These are phyloP conservation scores for Peromyscus melanophrys DNA, from an alignment of 2,797 vertebrate genomes.

Conservation along the genomic window DNA sequence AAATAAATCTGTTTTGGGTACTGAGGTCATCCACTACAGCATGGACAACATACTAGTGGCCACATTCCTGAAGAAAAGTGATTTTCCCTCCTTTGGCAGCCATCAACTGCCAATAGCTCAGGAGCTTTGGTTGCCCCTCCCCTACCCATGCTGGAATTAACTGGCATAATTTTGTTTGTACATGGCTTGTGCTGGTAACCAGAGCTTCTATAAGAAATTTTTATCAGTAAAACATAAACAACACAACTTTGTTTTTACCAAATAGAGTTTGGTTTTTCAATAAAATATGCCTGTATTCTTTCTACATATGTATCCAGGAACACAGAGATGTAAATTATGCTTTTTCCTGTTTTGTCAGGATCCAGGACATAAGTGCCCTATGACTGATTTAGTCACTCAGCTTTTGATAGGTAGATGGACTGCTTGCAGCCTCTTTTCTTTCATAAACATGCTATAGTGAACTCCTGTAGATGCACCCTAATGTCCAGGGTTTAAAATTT, in stretches of 20 bases:
- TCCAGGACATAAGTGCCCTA: not conserved
- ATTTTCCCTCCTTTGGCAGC: not conserved
- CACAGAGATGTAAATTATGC: not conserved
- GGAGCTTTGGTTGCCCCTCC: not conserved
- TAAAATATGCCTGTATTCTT: not conserved
- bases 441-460: slow-evolving; percentile 48
- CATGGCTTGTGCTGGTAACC: not conserved
- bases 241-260: not conserved
- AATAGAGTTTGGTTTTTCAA: slow-evolving; percentile 21
- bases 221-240: slow-evolving; percentile 14
- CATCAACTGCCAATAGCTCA: not conserved
- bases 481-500: not conserved
- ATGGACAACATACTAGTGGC: not conserved
- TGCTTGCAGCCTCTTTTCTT: not conserved
- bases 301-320: not conserved
- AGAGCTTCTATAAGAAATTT: not conserved
- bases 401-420: not conserved
- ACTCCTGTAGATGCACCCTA: not conserved
- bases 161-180: not conserved
- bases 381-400: slow-evolving; percentile 31
- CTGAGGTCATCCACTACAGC: not conserved
- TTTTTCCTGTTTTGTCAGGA: not conserved
- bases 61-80: not conserved
- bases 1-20: not conserved
- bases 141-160: not conserved